Evolutionary conservation across 2,888 invertebrate species (phyloP).

Genomic region (Lacanobia oleracea): DNA sequence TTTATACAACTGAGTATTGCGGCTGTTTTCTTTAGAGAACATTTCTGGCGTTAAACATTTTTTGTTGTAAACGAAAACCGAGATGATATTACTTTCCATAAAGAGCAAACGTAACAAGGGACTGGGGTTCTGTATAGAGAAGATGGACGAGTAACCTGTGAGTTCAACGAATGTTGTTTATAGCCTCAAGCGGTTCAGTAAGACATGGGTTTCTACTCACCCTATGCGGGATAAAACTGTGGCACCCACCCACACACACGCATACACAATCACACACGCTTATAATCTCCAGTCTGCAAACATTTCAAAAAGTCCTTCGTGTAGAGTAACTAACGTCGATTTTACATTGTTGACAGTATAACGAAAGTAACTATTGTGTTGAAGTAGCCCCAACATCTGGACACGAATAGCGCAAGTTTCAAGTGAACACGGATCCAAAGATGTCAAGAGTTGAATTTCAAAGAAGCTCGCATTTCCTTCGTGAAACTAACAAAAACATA

Average conservation of each 20-base stretch:
- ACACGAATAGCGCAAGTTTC: slow-evolving; percentile 74
- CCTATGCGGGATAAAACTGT: slow-evolving; percentile 27
- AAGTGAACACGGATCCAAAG: slow-evolving; percentile 71
- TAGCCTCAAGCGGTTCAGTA: slow-evolving; percentile 46
- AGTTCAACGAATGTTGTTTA: slow-evolving; percentile 50
- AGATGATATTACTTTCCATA: slow-evolving; percentile 34
- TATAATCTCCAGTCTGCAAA: slow-evolving; percentile 11
- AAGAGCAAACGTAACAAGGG: slow-evolving; percentile 20
- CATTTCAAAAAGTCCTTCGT: slow-evolving; percentile 2
- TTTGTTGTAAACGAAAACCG: slow-evolving; percentile 26
- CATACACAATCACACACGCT: neutral
- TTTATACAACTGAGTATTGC: slow-evolving; percentile 41
- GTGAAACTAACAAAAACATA: slow-evolving; percentile 52
- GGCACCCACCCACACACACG: neutral
- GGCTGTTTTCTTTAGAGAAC: slow-evolving; percentile 28
- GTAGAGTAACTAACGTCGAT: slow-evolving; percentile 19
- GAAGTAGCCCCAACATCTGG: slow-evolving; percentile 64
- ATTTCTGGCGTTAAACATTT: slow-evolving; percentile 11
- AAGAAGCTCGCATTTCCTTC: slow-evolving; percentile 68
- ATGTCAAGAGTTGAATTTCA: slow-evolving; percentile 74
- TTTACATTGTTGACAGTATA: slow-evolving; percentile 30
- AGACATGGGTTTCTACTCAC: slow-evolving; percentile 54
- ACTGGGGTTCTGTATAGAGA: slow-evolving; percentile 5
- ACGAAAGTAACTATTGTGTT: slow-evolving; percentile 43
- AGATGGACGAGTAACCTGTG: slow-evolving; percentile 42